These are phyloP conservation scores for Acanthurus leucopareius DNA, from an alignment of 2,797 vertebrate species.

Conservation along the genomic window DNA sequence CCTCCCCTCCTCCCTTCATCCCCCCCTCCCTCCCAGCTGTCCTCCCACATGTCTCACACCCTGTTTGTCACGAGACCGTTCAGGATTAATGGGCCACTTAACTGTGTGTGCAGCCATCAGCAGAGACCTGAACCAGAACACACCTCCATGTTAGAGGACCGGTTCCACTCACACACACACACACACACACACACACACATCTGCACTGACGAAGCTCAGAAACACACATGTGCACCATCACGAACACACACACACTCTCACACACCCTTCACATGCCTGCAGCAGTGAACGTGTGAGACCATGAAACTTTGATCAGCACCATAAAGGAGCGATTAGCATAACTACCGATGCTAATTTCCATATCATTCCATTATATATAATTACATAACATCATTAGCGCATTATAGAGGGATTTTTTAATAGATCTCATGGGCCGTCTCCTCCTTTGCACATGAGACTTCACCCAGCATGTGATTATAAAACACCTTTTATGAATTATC, in stretches of 20 bases:
- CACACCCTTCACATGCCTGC: not conserved
- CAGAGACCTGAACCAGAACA: slow-evolving; percentile 1
- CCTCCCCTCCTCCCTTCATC: not conserved
- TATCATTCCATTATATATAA: slow-evolving; percentile 15
- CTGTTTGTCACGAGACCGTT: slow-evolving; percentile 31
- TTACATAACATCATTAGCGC: not conserved
- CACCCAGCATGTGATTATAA: not conserved
- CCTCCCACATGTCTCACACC: slow-evolving; percentile 47
- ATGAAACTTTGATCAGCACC: slow-evolving; percentile 44
- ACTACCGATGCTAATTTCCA: slow-evolving; percentile 18
- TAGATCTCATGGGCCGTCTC: not conserved
- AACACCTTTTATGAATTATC: slow-evolving; percentile 12
- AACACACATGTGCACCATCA: too few species aligned
- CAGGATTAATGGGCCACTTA: slow-evolving; percentile 53
- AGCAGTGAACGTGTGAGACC: not conserved
- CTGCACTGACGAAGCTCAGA: too few species aligned
- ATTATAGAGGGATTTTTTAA: not conserved
- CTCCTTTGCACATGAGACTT: not conserved
- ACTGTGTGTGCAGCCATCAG: slow-evolving; percentile 29
- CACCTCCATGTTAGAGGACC: not conserved
- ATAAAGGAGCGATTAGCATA: slow-evolving; percentile 46
- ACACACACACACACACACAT: not conserved
- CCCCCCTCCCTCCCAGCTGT: slow-evolving; percentile 27
- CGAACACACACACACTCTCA: too few species aligned
- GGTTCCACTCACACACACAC: not conserved